These are phyloP conservation scores for Haemorhous mexicanus DNA, from an alignment of 2,113 vertebrate genomes.

Conservation along the genomic window DNA sequence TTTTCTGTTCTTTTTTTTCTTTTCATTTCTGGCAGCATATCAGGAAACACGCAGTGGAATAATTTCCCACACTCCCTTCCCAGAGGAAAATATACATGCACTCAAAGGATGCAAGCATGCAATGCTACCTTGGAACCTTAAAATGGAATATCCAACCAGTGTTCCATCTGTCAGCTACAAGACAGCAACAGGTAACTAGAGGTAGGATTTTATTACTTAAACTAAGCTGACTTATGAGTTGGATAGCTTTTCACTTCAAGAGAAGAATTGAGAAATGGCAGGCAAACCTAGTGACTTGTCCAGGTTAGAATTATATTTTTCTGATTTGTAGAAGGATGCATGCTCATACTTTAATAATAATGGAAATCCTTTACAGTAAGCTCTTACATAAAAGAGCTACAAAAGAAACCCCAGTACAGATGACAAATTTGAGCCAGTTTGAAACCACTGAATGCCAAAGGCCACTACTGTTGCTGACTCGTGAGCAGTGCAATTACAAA, in stretches of 20 bases:
- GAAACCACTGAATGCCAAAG: background rate
- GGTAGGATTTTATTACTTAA: constrained; percentile 9
- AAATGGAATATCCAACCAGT: constrained; percentile 48
- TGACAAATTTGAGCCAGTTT: background rate
- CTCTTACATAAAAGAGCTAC: background rate
- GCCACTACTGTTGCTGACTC: background rate
- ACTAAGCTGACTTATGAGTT: background rate
- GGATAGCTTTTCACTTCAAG: background rate
- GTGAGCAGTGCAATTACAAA: background rate
- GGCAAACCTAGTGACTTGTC: background rate
- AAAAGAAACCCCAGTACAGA: background rate
- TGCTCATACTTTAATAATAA: background rate
- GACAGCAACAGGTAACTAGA: constrained; percentile 57
- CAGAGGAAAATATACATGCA: constrained; percentile 48
- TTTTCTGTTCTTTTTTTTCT: background rate
- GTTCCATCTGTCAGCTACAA: constrained; percentile 40
- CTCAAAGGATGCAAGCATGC: constrained; percentile 17
- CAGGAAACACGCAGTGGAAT: constrained; percentile 15
- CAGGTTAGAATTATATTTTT: background rate
- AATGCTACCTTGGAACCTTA: constrained; percentile 3
- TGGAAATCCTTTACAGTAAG: background rate
- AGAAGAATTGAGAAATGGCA: background rate
- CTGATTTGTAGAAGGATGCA: background rate
- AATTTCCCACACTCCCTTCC: constrained; percentile 21
- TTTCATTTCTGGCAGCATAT: constrained; percentile 5